Percentiles rank a stretch among this genome's conserved stretches.
Evolutionary conservation across 2,888 invertebrate species (phyloP).

Genomic region (Oligia latruncula): DNA sequence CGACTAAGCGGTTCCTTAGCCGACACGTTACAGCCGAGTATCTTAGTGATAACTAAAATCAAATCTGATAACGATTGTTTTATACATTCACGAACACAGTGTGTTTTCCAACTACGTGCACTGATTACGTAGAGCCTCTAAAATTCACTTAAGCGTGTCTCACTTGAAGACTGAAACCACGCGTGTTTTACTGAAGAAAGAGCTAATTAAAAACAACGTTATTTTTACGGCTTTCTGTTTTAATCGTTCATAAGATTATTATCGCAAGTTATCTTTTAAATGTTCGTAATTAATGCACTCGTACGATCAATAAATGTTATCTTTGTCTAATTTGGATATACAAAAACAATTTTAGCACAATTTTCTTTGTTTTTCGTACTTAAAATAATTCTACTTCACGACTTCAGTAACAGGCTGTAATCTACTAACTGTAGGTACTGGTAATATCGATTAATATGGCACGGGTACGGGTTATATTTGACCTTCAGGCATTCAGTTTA

Average conservation of each 20-base stretch:
- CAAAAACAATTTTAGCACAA: background rate
- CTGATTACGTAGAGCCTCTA: conserved; percentile 11
- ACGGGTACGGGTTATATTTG: background rate
- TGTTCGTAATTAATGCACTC: conserved; percentile 27
- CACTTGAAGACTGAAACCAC: conserved; percentile 23
- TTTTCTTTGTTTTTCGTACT: background rate
- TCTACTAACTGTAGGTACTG: conserved; percentile 2
- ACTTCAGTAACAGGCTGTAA: background rate
- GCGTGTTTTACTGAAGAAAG: background rate
- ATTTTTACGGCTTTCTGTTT: conserved; percentile 13
- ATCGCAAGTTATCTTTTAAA: conserved; percentile 26
- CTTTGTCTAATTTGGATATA: background rate
- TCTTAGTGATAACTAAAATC: conserved; percentile 68
- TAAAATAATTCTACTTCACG: background rate
- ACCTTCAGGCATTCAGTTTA: conserved; percentile 29
- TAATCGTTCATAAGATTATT: conserved; percentile 18
- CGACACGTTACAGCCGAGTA: conserved; percentile 58
- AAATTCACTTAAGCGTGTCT: conserved; percentile 19
- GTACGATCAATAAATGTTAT: conserved; percentile 12
- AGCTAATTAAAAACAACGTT: conserved; percentile 25
- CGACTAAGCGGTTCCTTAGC: conserved; percentile 47
- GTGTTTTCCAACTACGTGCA: conserved; percentile 55
- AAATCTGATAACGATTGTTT: conserved; percentile 73
- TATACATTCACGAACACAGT: conserved; percentile 41
- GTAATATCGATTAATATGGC: conserved; percentile 25